Conservation (phyloP, 2,797 vertebrate genomes). For the Alfaro cultratus region DNA sequence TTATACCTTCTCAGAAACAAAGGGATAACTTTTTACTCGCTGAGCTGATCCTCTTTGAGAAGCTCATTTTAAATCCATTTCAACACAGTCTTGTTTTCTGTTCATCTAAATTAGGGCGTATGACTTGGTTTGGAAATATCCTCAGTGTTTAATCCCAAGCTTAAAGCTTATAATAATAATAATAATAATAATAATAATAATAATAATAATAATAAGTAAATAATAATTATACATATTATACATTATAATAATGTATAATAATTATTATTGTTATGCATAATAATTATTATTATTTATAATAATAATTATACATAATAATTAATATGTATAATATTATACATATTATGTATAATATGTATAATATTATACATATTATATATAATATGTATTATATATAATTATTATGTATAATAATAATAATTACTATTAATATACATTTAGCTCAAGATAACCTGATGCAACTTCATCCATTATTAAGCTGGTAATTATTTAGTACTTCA, state of each 20-base stretch:
- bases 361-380: no score
- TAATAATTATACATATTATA: no score
- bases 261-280: no score
- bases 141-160: not conserved
- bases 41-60: not conserved
- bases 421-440: not conserved
- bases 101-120: not conserved
- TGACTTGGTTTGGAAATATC: not conserved
- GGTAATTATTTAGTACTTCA: not conserved
- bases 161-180: not conserved
- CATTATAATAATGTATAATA: no score
- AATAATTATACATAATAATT: no score
- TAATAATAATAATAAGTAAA: no score
- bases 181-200: not conserved
- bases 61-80: not conserved
- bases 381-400: no score
- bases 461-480: not conserved
- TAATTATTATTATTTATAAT: not conserved
- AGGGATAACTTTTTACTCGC: not conserved
- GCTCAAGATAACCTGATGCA: not conserved
- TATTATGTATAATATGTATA: not conserved
- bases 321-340: no score
- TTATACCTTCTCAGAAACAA: not conserved
- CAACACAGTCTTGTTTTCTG: not conserved
- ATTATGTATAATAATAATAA: no score